Evolutionary conservation across 2,888 invertebrate species (phyloP), one percentile per base, ranked within the genome.

Genomic region (Tortricodes alternella): DNA sequence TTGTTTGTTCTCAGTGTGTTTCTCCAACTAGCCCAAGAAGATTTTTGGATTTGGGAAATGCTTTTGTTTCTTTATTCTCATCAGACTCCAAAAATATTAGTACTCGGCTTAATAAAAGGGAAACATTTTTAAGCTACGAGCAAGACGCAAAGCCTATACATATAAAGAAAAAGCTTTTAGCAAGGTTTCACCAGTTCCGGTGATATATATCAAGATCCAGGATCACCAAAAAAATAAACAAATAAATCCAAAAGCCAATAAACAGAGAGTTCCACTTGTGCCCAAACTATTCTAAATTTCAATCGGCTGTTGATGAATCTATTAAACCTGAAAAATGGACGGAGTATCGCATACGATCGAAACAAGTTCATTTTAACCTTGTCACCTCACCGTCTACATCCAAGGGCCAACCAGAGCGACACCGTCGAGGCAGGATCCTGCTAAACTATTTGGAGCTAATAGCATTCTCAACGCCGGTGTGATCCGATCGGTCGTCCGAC

Each of bases 1-100:
- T n/a, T 41, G 13, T n/a, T 43, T 39, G 8, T 38, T 27, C 18
- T 27, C 43, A 43, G 43, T 27, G n/a, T 27, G 27, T 43, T 27
- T 18, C 24, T 16, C 27, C 27, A 2, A 4, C 2, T 27, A 9
- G 43, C 18, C 4, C 16, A 15, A 27, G 6, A 27, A 43, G 18
- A 1, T 11, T 38, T 38, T 38, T 9, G 8, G 38, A 21, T 38
- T 19, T 19, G 38, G 38, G 38, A 19, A 19, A 19, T 19, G 38
- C 11, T 1, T n/a, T 19, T 11, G 1, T 38, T 11, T 19, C 11
- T n/a, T n/a, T n/a, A 9, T 5, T 21, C n/a, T 15, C 2, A 19
- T 11, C 38, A 6, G 11, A 38, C n/a, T 19, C 11, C n/a, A 21
- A 19, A 19, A 38, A 38, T 9, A 16, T 9, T 35, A 16, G 3